phyloP scores from a whole-genome alignment of 2,113 vertebrate species.

The Bambusicola thoracicus region DNA sequence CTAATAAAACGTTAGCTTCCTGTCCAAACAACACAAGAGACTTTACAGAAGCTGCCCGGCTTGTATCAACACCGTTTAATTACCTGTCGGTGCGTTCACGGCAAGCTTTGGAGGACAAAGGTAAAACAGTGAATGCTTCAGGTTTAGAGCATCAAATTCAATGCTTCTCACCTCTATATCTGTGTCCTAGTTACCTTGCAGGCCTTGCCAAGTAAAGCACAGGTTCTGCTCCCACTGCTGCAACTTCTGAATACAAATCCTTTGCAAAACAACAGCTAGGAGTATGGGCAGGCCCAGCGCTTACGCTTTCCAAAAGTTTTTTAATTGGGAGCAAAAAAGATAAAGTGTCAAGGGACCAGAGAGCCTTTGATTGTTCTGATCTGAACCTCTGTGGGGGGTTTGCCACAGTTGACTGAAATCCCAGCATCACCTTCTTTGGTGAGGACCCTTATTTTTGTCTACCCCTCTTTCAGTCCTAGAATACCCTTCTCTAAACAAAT shows the following conservation, averaged over 20 bases:
- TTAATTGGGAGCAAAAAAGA: not conserved
- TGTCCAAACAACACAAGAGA: slow-evolving; percentile 87
- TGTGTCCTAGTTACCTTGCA: not conserved
- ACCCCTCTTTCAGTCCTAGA: not conserved
- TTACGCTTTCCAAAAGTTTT: not conserved
- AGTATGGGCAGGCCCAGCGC: not conserved
- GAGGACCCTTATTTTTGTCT: not conserved
- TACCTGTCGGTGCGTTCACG: not conserved
- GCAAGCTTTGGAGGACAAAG: slow-evolving; percentile 70
- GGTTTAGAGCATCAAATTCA: not conserved
- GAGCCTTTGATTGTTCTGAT: not conserved
- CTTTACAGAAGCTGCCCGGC: slow-evolving; percentile 82
- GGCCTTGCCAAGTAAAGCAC: not conserved
- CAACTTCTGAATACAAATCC: not conserved
- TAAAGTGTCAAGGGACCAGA: not conserved
- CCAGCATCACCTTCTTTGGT: not conserved
- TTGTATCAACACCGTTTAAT: slow-evolving; percentile 88
- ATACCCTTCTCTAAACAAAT: not conserved
- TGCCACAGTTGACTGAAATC: not conserved
- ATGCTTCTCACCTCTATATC: accelerated
- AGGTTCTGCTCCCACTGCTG: not conserved
- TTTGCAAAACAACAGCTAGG: not conserved
- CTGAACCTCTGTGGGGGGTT: not conserved
- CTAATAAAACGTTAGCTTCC: slow-evolving; percentile 80
- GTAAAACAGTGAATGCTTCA: slow-evolving; percentile 34